These are phyloP conservation scores for Labeo catla DNA, from an alignment of 2,113 vertebrate species.

Conservation along the genomic window DNA sequence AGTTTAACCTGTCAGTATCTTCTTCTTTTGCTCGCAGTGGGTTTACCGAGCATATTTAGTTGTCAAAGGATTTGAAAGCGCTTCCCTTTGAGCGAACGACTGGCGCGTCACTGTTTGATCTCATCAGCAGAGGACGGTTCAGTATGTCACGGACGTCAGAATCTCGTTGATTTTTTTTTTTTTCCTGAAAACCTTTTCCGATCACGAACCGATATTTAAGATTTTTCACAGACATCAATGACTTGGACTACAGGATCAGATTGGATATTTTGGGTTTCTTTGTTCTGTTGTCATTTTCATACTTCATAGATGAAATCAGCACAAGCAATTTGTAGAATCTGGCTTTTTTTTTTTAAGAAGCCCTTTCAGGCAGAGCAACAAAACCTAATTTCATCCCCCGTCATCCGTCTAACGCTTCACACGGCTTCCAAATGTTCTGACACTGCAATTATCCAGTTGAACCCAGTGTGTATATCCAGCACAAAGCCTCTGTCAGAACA, in stretches of 20 bases:
- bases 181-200: background rate
- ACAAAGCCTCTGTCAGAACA: slow-evolving; percentile 36
- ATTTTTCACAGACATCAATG: background rate
- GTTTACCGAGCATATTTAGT: slow-evolving; percentile 29
- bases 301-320: background rate
- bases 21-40: background rate
- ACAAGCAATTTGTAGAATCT: background rate
- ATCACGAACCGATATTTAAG: background rate
- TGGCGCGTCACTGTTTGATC: slow-evolving; percentile 12
- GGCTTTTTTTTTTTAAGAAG: background rate
- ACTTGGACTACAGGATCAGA: background rate
- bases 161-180: background rate
- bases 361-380: slow-evolving; percentile 20
- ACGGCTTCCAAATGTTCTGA: slow-evolving; percentile 31
- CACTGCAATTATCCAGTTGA: slow-evolving; percentile 35
- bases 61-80: slow-evolving; percentile 10
- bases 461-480: slow-evolving; percentile 31
- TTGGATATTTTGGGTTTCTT: background rate
- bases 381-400: slow-evolving; percentile 17
- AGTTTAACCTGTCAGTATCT: slow-evolving; percentile 36
- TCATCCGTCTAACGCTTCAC: slow-evolving; percentile 22
- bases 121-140: background rate
- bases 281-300: background rate
- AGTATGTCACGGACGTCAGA: background rate
- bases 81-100: background rate